Evolutionary conservation across 2,113 vertebrate genomes (phyloP), one percentile per base, ranked within the genome.

Genomic region (Kryptolebias marmoratus): DNA sequence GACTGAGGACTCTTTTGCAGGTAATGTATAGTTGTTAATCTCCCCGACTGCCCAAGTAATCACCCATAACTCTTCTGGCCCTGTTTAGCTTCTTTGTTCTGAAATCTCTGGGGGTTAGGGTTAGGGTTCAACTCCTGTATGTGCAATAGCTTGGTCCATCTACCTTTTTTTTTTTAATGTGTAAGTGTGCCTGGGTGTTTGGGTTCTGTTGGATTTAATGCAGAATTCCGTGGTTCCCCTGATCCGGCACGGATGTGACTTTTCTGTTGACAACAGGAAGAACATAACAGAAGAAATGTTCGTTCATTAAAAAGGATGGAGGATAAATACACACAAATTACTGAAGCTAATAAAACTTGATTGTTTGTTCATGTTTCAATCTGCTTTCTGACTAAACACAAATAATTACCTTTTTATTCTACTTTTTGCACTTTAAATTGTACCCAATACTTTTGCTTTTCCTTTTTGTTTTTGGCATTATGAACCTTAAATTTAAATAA

Each of bases 11-110:
- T 80, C 91, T 89, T 82, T 92, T 77, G 72, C 93, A 95, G 95
- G 95, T 95, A 95, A 95, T 2, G 93, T 94, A 94, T 95, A 94
- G 91, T 78, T 76, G 63, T 68, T 67, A 66, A 64, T 74, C 61
- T 82, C 55, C 66, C 56, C 85, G 62, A 80, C 64, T 49, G 36
- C 54, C 75, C 54, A 42, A 42, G 39, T 42, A 5, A 5, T 42
- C 36, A 59, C 14, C 68, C 59, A 77, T 42, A 11, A 16, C 50
- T 58, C 64, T 60, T 28, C 10, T 45, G 55, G 54, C 55, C 69
- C 53, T 32, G 16, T 30, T 58, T 62, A 72, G 59, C 64, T 63
- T 75, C 66, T 86, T 83, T 87, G 60, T 88, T 68, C 60, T 59
- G 78, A 76, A 82, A 77, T 85, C 44, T 81, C 65, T 81, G 61